These are phyloP conservation scores for Epistrophella euchroma DNA, from an alignment of 2,888 invertebrate genomes.

Conservation along the genomic window DNA sequence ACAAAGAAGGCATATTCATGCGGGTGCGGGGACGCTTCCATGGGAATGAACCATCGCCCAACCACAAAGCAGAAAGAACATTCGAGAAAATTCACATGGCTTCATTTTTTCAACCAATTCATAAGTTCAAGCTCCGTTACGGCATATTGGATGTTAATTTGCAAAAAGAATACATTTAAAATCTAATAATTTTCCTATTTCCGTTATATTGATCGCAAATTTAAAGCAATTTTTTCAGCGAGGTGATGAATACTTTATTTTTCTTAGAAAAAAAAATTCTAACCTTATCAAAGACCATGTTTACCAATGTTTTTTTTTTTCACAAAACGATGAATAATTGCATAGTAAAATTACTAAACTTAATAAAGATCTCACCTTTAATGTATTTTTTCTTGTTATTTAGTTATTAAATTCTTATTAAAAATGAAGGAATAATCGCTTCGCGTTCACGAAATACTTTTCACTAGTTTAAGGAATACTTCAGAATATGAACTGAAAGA, in stretches of 20 bases:
- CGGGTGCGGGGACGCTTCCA: conserved; percentile 12
- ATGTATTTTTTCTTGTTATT: neutral
- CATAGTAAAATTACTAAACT: too few species aligned
- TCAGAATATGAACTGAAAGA: conserved; percentile 44
- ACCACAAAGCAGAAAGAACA: conserved; percentile 13
- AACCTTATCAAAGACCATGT: neutral
- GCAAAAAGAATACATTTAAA: neutral
- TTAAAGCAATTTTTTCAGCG: neutral
- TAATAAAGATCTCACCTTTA: conserved; percentile 36
- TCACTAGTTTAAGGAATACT: conserved; percentile 47
- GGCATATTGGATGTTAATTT: neutral
- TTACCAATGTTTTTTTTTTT: neutral
- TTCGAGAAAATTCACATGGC: conserved; percentile 42
- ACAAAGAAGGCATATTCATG: neutral
- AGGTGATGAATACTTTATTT: too few species aligned
- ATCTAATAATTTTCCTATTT: neutral
- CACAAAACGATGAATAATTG: neutral
- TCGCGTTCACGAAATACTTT: conserved; percentile 48
- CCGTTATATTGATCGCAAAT: neutral
- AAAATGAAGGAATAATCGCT: conserved; percentile 58
- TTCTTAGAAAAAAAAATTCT: neutral
- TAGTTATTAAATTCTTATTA: conserved; percentile 19
- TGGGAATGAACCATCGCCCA: neutral
- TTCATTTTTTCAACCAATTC: neutral
- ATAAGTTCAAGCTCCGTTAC: neutral